These are phyloP conservation scores for Sebastes cheni DNA, from an alignment of 2,797 vertebrate species.

Conservation along the genomic window DNA sequence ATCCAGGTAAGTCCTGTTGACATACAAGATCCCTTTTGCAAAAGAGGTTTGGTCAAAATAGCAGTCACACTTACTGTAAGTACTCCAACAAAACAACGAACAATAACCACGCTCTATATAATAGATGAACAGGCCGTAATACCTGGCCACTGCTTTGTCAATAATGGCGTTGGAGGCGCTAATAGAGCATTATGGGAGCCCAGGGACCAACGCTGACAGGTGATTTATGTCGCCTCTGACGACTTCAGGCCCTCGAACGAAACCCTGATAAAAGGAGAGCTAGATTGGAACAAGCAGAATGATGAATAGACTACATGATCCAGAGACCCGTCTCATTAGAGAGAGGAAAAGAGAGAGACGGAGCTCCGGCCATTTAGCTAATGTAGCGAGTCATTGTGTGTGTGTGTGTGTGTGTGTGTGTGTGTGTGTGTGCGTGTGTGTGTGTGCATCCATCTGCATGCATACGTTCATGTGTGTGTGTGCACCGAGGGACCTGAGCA, in stretches of 20 bases:
- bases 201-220: slow-evolving; percentile 82
- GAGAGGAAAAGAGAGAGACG: slow-evolving; percentile 71
- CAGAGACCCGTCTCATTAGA: slow-evolving; percentile 97
- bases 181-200: slow-evolving; percentile 96
- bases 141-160: slow-evolving; percentile 63
- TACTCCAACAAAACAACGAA: slow-evolving; percentile 21
- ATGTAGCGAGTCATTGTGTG: slow-evolving; percentile 95
- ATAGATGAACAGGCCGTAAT: slow-evolving; percentile 28
- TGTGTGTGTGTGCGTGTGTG: slow-evolving; percentile 5
- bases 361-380: slow-evolving; percentile 91
- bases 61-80: background rate
- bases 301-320: slow-evolving; percentile 97
- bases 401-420: background rate
- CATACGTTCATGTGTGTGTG: slow-evolving; percentile 4
- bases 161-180: slow-evolving; percentile 78
- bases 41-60: background rate
- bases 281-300: slow-evolving; percentile 98
- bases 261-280: slow-evolving; percentile 96
- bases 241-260: slow-evolving; percentile 90
- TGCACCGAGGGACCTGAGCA: slow-evolving; percentile 81
- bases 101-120: slow-evolving; percentile 39
- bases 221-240: slow-evolving; percentile 96
- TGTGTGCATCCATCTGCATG: slow-evolving; percentile 38
- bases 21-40: background rate
- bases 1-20: background rate